Evolutionary conservation across 2,113 vertebrate genomes (phyloP).

Genomic region (Brienomyrus longianalis): DNA sequence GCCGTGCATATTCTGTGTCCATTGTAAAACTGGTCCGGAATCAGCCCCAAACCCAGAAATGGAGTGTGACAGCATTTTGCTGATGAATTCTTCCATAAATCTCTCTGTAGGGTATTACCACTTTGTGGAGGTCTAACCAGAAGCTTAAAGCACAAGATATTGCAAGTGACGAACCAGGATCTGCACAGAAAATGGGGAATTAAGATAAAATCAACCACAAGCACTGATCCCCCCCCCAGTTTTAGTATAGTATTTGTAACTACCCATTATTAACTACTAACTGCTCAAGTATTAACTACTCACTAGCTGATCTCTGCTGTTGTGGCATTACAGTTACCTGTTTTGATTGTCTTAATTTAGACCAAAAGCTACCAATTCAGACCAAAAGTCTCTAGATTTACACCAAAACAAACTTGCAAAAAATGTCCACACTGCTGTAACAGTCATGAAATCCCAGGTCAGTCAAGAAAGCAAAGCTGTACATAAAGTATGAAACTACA

Average conservation of each 20-base stretch:
- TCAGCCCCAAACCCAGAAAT: neutral
- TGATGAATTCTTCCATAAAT: slow-evolving; percentile 17
- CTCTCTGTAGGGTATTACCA: slow-evolving; percentile 13
- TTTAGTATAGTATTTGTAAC: slow-evolving; percentile 17
- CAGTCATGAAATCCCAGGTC: neutral
- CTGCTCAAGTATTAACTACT: neutral
- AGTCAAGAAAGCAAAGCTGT: neutral
- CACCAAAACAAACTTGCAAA: neutral
- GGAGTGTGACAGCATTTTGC: neutral
- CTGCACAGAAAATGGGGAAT: slow-evolving; percentile 28
- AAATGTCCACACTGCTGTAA: neutral
- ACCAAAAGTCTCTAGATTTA: neutral
- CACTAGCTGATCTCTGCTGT: neutral
- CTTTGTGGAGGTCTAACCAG: slow-evolving; percentile 12
- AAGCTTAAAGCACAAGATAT: neutral
- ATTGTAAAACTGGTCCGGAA: neutral
- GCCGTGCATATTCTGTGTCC: neutral
- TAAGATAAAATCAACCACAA: slow-evolving; percentile 42
- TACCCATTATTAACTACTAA: neutral
- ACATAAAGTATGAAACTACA: neutral
- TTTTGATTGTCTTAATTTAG: slow-evolving; percentile 32
- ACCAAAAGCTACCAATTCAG: neutral
- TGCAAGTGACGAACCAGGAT: slow-evolving; percentile 19
- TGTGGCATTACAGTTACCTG: slow-evolving; percentile 34
- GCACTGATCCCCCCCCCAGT: slow-evolving; percentile 26